Conservation (phyloP, 2,797 vertebrate genomes). For the Pseudomugil gertrudae region DNA sequence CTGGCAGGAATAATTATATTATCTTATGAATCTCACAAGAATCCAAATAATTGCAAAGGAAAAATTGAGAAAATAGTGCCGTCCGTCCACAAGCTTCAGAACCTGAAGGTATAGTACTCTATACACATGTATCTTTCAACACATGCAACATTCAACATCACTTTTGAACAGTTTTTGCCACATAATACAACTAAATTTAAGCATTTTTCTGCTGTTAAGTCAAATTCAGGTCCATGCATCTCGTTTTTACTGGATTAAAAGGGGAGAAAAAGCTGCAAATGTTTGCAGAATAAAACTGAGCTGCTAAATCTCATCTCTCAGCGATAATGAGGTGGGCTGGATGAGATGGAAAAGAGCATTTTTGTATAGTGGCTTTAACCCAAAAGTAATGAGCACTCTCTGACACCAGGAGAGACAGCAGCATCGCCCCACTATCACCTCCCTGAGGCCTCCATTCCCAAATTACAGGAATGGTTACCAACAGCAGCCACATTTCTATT, state of each 20-base stretch:
- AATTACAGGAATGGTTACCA: slow-evolving; percentile 51
- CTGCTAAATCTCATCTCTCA: slow-evolving; percentile 17
- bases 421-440: slow-evolving; percentile 30
- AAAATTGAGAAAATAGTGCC: background rate
- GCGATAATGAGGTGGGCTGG: slow-evolving; percentile 21
- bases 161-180: background rate
- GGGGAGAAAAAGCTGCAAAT: background rate
- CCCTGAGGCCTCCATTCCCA: slow-evolving; percentile 16
- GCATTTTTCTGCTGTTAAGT: background rate
- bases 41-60: background rate
- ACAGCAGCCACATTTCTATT: slow-evolving; percentile 43
- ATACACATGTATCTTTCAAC: background rate
- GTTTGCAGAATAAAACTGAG: background rate
- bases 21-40: background rate
- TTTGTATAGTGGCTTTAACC: slow-evolving; percentile 51
- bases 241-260: background rate
- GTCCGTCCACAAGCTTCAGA: background rate
- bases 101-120: background rate
- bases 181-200: background rate
- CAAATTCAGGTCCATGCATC: background rate
- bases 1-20: background rate
- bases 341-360: slow-evolving; percentile 38
- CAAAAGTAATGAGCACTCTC: slow-evolving; percentile 33
- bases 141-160: background rate
- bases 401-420: slow-evolving; percentile 22